Base-by-base conservation (phyloP, 1,140 invertebrate species). In the Listronotus bonariensis region DNA sequence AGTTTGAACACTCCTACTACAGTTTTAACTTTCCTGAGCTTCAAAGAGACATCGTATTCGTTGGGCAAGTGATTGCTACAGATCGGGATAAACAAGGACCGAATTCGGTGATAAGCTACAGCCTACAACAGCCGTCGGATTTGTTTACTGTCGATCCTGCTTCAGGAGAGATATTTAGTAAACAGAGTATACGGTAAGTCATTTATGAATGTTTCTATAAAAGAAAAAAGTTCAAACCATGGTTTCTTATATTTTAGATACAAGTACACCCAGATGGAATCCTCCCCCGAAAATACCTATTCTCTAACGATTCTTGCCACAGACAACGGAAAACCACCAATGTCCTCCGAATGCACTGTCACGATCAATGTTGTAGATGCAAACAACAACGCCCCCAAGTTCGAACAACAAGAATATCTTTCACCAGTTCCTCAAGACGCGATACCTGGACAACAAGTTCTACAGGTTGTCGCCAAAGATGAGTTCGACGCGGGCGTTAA, bases 21-120 rank as follows among this genome's bases (percentile, higher is more conserved):
- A 89, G 88, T 72, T 96, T 96, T 74, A 92, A 96, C 76, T 92
- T 97, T 63, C 91, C 92, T 0, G 93, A 96, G 77, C 80, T 92
- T 7, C 90, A 94, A 76, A 82, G 86, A 51, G 84, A 86, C 46
- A 86, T 91, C 36, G 87, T 91, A 0, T 89, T 92, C 78, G 91
- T 96, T 15, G 94, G 95, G 5, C 92, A 93, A 81, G 92, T 97
- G 0, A 85, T 88, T 14, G 95, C 95, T 3, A 88, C 86, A 0
- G 95, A 97, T 80, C 82, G 87, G 66, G 95, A 97, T 74, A 96
- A 97, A 73, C 90, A 92, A 75, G 93, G 93, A 0, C 94, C 95
- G 1, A 98, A 99, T 79, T 96, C 95, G 1, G 87, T 93, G 0
- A 90, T 98, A 52, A 93, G 92, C 3, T 99, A 97, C 80, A 90